These are phyloP conservation scores for Carassius carassius DNA, from an alignment of 2,113 vertebrate species.

Conservation along the genomic window DNA sequence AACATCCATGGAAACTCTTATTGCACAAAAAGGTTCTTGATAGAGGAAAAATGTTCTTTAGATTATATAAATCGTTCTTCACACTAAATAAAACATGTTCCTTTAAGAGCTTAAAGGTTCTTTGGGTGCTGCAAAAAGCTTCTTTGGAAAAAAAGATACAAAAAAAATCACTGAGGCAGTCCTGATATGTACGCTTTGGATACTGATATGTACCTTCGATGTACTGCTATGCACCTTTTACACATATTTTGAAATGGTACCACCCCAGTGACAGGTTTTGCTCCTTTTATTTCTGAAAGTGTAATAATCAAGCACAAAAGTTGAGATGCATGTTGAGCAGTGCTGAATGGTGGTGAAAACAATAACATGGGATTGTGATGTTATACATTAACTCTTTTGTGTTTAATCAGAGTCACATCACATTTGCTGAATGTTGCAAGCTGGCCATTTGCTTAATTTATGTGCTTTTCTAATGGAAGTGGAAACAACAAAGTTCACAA, in stretches of 20 bases:
- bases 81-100: neutral
- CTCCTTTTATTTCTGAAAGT: neutral
- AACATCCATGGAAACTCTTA: neutral
- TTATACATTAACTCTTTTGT: neutral
- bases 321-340: neutral
- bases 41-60: neutral
- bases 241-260: neutral
- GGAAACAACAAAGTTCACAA: neutral
- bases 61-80: neutral
- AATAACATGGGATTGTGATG: neutral
- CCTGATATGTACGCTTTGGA: neutral
- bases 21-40: neutral
- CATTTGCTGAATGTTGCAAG: neutral
- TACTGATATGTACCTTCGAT: neutral
- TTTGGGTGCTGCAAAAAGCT: neutral
- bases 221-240: no score
- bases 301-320: neutral
- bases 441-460: neutral
- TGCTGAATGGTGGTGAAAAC: neutral
- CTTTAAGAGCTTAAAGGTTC: neutral
- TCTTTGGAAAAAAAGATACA: neutral
- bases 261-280: neutral
- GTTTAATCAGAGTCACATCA: neutral
- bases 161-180: neutral
- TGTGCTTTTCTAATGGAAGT: neutral